Evolutionary conservation across 2,888 invertebrate species (phyloP).

Genomic region (Rotaria sp.): DNA sequence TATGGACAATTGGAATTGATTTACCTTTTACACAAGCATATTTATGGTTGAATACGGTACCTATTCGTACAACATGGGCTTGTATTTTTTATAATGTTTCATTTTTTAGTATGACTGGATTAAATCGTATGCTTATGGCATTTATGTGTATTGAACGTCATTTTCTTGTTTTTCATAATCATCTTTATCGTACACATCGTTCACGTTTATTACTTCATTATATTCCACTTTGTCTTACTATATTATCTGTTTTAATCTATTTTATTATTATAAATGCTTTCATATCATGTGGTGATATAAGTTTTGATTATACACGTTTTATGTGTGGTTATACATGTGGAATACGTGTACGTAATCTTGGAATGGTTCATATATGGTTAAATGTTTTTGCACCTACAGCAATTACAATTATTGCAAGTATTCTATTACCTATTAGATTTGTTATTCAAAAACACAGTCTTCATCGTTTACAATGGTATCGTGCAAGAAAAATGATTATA

Average conservation of each 20-base stretch:
- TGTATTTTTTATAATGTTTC: background rate
- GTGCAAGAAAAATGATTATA: background rate
- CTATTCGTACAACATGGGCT: background rate
- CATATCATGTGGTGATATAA: background rate
- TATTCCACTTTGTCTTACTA: background rate
- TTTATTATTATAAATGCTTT: background rate
- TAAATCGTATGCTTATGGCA: background rate
- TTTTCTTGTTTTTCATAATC: too few relatives aligned
- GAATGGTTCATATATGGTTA: background rate
- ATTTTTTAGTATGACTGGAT: background rate
- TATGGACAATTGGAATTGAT: background rate
- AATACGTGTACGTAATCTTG: background rate
- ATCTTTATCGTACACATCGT: background rate
- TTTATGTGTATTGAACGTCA: background rate
- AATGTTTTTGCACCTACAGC: background rate
- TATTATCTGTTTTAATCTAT: background rate
- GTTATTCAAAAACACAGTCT: background rate
- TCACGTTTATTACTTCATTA: background rate
- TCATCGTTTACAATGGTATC: background rate
- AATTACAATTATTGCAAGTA: background rate
- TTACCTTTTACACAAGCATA: background rate
- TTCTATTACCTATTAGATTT: background rate
- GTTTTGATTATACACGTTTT: background rate
- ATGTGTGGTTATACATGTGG: background rate
- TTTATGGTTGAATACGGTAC: background rate